Conservation (phyloP, 2,888 invertebrate species). For the Phaonia tiefii region DNA sequence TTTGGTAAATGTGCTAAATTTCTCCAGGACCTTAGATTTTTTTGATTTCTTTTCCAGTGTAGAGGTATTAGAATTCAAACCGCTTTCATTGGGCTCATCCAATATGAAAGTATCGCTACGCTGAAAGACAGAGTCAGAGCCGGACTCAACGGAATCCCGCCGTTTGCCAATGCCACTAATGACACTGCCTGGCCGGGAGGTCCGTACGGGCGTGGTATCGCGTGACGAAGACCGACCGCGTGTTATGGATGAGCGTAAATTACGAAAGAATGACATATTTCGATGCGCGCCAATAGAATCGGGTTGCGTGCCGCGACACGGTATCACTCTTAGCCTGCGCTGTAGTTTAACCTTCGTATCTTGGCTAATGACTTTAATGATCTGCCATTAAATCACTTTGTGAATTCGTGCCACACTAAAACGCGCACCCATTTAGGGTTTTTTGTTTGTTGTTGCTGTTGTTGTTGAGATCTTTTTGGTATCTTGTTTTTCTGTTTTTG, state of each 20-base stretch:
- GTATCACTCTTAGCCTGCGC: background rate
- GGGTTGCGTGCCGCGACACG: constrained; percentile 5
- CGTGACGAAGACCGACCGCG: constrained; percentile 77
- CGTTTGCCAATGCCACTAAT: constrained; percentile 70
- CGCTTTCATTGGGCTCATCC: constrained; percentile 71
- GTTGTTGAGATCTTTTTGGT: background rate
- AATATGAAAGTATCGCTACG: constrained; percentile 79
- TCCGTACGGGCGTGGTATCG: constrained; percentile 77
- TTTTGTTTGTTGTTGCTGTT: constrained; percentile 6
- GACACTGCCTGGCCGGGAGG: constrained; percentile 73
- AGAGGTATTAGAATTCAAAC: constrained; percentile 72
- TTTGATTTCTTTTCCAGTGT: constrained; percentile 77
- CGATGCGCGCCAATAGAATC: constrained; percentile 36
- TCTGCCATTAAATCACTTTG: constrained; percentile 42
- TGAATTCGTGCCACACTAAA: constrained; percentile 11
- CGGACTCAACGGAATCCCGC: constrained; percentile 74
- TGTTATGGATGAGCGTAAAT: constrained; percentile 76
- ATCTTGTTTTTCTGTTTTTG: constrained; percentile 12
- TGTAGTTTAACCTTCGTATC: constrained; percentile 47
- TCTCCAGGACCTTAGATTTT: constrained; percentile 76
- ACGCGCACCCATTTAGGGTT: constrained; percentile 57
- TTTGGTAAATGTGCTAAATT: constrained; percentile 79
- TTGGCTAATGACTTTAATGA: constrained; percentile 58
- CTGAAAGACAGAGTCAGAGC: constrained; percentile 73
- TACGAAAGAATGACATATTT: constrained; percentile 79